These are phyloP conservation scores for Leistus spinibarbis DNA, from an alignment of 2,888 invertebrate species.

Conservation along the genomic window DNA sequence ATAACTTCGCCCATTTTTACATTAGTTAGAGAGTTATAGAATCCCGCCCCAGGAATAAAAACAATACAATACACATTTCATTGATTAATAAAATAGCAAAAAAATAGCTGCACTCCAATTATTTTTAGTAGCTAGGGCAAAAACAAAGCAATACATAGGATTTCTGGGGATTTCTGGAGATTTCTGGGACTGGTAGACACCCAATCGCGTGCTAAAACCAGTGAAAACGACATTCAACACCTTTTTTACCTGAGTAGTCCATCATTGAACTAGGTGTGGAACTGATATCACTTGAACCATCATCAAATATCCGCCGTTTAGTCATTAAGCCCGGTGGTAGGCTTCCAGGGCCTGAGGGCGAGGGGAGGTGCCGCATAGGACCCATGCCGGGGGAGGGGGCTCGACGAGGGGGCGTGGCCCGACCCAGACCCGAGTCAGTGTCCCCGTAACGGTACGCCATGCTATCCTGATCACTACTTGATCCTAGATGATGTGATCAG, in stretches of 20 bases:
- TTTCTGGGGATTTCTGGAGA: not conserved
- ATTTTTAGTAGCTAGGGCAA: too few relatives aligned
- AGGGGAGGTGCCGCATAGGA: slow-evolving; percentile 75
- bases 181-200: not conserved
- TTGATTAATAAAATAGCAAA: too few relatives aligned
- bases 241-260: slow-evolving; percentile 75
- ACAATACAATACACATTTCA: too few relatives aligned
- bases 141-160: not conserved
- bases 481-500: slow-evolving; percentile 53
- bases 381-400: slow-evolving; percentile 84
- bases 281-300: slow-evolving; percentile 83
- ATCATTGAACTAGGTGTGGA: slow-evolving; percentile 84
- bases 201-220: not conserved
- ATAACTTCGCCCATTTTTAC: too few relatives aligned
- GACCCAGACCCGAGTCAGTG: slow-evolving; percentile 85
- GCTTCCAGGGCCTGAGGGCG: slow-evolving; percentile 85
- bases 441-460: slow-evolving; percentile 65
- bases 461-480: slow-evolving; percentile 65
- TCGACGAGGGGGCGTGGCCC: slow-evolving; percentile 85
- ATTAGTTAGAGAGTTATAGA: too few relatives aligned
- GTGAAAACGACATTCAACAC: not conserved
- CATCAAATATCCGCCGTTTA: slow-evolving; percentile 67
- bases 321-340: slow-evolving; percentile 79
- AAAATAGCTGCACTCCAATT: too few relatives aligned
- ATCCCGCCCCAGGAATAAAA: too few relatives aligned